Conservation (phyloP, 2,113 vertebrate genomes). For the Phrynosoma platyrhinos region DNA sequence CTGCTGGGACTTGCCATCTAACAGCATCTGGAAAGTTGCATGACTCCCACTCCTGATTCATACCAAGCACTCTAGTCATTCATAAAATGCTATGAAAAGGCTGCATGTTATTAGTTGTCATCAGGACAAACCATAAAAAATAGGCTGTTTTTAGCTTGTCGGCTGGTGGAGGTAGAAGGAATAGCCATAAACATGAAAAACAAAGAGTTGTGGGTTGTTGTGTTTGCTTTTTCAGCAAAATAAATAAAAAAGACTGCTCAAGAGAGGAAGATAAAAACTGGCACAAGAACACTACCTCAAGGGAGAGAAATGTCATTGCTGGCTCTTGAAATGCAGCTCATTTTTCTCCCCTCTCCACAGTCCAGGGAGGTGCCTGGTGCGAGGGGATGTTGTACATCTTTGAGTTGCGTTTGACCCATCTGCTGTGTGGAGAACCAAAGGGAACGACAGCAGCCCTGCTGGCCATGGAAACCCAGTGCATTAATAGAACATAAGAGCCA, state of each 20-base stretch:
- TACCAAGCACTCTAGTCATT: too few species aligned
- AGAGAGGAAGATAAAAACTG: conserved; percentile 6
- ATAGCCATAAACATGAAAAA: conserved; percentile 33
- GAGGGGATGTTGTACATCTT: background rate
- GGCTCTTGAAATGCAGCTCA: background rate
- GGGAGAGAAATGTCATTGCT: background rate
- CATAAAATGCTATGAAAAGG: background rate
- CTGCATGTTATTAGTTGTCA: background rate
- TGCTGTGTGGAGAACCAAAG: conserved; percentile 55
- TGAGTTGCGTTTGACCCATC: conserved; percentile 52
- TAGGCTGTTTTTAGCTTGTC: background rate
- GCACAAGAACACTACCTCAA: background rate
- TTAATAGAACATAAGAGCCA: conserved; percentile 85
- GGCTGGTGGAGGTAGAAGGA: background rate
- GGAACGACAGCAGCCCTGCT: conserved; percentile 67
- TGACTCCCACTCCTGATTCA: too few species aligned
- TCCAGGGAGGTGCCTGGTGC: background rate
- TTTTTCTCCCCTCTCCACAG: background rate
- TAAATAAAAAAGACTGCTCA: background rate
- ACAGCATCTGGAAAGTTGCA: too few species aligned
- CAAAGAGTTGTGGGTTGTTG: background rate
- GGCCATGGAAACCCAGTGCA: conserved; percentile 64
- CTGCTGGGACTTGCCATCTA: too few species aligned
- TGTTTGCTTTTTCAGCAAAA: too few species aligned
- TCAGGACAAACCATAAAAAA: background rate